Conservation (phyloP, 2,797 vertebrate genomes). For the Hephaestus fuliginosus region DNA sequence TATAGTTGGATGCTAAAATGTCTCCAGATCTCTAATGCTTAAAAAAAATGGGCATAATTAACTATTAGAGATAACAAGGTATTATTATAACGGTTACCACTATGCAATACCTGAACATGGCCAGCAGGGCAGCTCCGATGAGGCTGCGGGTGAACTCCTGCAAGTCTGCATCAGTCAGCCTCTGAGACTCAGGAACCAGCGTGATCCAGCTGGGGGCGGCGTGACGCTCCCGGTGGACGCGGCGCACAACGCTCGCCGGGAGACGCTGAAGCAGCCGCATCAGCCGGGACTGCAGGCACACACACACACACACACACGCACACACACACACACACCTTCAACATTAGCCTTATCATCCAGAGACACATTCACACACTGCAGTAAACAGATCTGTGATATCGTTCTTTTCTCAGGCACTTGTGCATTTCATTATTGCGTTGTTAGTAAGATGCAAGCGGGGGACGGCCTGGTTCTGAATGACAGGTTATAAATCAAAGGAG, state of each 20-base stretch:
- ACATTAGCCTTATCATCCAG: constrained; percentile 41
- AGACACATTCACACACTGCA: constrained; percentile 35
- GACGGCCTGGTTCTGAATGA: constrained; percentile 52
- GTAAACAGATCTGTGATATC: constrained; percentile 58
- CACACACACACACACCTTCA: constrained; percentile 7
- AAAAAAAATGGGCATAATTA: too few relatives aligned
- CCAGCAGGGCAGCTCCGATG: constrained; percentile 94
- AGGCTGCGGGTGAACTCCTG: constrained; percentile 94
- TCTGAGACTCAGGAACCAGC: constrained; percentile 91
- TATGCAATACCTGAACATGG: constrained; percentile 91
- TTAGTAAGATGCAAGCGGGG: constrained; percentile 28
- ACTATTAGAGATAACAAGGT: neutral
- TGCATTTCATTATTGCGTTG: constrained; percentile 64
- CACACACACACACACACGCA: constrained; percentile 32
- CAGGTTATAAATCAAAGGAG: constrained; percentile 64
- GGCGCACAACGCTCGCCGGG: constrained; percentile 92
- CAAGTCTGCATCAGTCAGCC: constrained; percentile 92
- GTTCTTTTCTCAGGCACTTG: constrained; percentile 46
- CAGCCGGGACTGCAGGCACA: constrained; percentile 89
- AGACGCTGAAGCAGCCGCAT: constrained; percentile 96
- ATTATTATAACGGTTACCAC: neutral
- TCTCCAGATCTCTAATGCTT: neutral
- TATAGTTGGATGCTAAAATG: neutral
- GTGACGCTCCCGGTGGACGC: constrained; percentile 94
- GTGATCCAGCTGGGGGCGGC: constrained; percentile 92